Evolutionary conservation across 2,888 invertebrate species (phyloP), one percentile per base, ranked within the genome.

Genomic region (Xestia sexstrigata): DNA sequence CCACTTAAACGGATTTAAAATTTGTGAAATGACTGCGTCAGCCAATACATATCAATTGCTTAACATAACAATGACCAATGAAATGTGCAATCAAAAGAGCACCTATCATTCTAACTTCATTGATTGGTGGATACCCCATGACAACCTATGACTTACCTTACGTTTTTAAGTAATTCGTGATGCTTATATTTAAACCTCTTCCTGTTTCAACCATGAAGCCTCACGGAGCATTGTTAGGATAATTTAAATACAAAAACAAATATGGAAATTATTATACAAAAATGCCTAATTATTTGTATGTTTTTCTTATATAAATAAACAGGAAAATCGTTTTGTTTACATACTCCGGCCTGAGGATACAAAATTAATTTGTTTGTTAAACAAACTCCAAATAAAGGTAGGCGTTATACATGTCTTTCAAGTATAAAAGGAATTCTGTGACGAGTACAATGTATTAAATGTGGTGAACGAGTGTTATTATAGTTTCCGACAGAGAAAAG

Each of bases 361-460:
- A 52, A 82, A 63, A 68, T 73, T 70, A 60, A 82, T 68, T 85
- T 81, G 55, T 76, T 76, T 85, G 65, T 72, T 30, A 55, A 58
- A 49, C 20, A 23, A 58, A 82, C 58, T 58, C 45, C 0, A 52
- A 60, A 70, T 55, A 66, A 70, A 74, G 17, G 23, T 35, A 60
- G 55, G 49, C 11, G 55, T 69, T 58, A 68, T 65, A 75, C 35
- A 52, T 74, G 52, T 65, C 49, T 73, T 63, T 63, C 35, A 74
- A n/a, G 30, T 45, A 80, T 26, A 39, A 47, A 71, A 83, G 60
- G 3, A 58, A 68, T 65, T 47, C 7, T 47, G 11, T 71, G 30
- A 74, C 65, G 35, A 70, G n/a, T 11, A 52, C 52, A 13, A 26
- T 42, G 15, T 77, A 20, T 58, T 47, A 11, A 30, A n/a, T 39